phyloP scores from a whole-genome alignment of 2,888 invertebrate species.

The Morpho helenor region DNA sequence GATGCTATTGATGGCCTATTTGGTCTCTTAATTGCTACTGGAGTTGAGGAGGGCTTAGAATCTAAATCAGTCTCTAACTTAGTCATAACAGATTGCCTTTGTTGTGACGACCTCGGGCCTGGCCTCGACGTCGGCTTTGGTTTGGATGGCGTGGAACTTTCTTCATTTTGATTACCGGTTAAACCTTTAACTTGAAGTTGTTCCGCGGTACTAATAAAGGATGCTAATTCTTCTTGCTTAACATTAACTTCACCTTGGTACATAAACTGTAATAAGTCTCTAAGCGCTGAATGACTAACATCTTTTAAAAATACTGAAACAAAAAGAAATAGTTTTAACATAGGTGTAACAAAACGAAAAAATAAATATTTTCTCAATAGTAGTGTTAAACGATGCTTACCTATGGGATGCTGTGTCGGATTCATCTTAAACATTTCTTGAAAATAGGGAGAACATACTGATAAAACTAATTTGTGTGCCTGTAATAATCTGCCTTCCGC shows the following conservation, averaged over 20 bases:
- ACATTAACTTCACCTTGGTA: constrained; percentile 86
- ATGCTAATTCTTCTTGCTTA: constrained; percentile 84
- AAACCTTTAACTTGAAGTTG: constrained; percentile 85
- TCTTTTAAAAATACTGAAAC: constrained; percentile 84
- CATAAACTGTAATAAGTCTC: constrained; percentile 86
- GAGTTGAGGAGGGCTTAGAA: constrained; percentile 81
- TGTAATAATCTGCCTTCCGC: constrained; percentile 85
- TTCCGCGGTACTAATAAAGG: constrained; percentile 86
- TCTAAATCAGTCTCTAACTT: constrained; percentile 81
- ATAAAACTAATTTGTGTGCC: constrained; percentile 85
- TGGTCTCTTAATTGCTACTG: constrained; percentile 81
- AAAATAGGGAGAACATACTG: constrained; percentile 86
- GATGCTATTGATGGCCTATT: constrained; percentile 82
- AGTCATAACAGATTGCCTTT: constrained; percentile 81
- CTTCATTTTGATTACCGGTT: constrained; percentile 82
- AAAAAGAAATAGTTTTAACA: constrained; percentile 32
- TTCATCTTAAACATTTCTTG: constrained; percentile 86
- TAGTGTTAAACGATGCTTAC: constrained; percentile 49
- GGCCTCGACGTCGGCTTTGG: constrained; percentile 79
- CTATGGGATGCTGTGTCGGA: constrained; percentile 83
- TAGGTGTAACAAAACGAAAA: constrained; percentile 4
- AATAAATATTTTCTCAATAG: constrained; percentile 1
- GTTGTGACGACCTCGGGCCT: constrained; percentile 83
- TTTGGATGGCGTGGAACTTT: constrained; percentile 78
- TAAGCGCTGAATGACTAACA: constrained; percentile 83